phyloP scores from a whole-genome alignment of 2,113 vertebrate genomes.

The Myotis brandtii region DNA sequence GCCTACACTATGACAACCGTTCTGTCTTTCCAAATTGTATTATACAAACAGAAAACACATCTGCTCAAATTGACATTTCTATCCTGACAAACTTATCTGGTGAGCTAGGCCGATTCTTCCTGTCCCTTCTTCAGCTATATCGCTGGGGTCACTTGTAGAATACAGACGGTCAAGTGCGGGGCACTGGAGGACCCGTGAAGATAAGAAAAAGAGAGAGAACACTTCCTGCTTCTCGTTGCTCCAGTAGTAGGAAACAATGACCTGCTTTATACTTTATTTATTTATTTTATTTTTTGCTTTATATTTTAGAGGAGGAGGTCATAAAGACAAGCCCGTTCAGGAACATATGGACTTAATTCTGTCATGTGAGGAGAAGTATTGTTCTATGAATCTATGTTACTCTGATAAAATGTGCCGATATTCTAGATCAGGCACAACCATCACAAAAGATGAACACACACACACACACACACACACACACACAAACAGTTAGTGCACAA shows the following conservation, averaged over 20 bases:
- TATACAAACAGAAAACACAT: slow-evolving; percentile 53
- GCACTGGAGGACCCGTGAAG: neutral
- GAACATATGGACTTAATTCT: neutral
- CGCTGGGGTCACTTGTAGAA: neutral
- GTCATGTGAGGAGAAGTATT: neutral
- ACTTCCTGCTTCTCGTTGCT: neutral
- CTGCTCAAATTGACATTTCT: slow-evolving; percentile 28
- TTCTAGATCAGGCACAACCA: neutral
- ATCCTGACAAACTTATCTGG: neutral
- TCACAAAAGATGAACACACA: neutral
- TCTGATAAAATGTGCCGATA: neutral
- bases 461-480: neutral
- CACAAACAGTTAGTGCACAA: neutral
- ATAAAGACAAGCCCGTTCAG: no score
- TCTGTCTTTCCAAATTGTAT: neutral
- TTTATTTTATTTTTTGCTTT: neutral
- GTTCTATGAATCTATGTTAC: neutral
- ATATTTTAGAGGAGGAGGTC: neutral
- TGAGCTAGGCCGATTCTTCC: neutral
- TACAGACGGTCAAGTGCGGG: neutral
- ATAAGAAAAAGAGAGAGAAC: neutral
- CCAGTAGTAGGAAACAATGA: neutral
- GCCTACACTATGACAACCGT: slow-evolving; percentile 44
- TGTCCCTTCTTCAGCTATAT: neutral
- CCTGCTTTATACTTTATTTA: neutral